phyloP scores from a whole-genome alignment of 2,797 vertebrate genomes.

The Spea hammondii region DNA sequence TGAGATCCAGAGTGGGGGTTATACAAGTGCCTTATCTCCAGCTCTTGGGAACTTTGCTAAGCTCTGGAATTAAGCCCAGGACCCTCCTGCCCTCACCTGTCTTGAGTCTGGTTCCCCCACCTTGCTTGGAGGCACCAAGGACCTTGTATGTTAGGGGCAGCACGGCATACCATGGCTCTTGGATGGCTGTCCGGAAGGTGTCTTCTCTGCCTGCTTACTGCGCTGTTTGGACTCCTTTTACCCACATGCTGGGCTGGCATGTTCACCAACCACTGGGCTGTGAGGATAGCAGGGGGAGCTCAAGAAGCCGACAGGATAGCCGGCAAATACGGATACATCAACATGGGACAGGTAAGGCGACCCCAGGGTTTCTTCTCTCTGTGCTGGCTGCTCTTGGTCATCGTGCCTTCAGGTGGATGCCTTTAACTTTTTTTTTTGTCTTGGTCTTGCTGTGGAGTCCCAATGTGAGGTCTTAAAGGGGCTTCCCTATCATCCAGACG shows the following conservation, averaged over 20 bases:
- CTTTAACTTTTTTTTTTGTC: slow-evolving; percentile 23
- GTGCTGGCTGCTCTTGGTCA: background rate
- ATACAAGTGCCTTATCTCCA: slow-evolving; percentile 31
- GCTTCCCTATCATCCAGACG: background rate
- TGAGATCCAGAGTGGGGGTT: slow-evolving; percentile 12
- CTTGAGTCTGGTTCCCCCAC: background rate
- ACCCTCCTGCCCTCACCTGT: slow-evolving; percentile 20
- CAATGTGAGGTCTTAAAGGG: background rate
- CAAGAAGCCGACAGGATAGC: slow-evolving; percentile 88
- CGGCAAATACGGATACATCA: slow-evolving; percentile 93
- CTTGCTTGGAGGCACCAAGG: slow-evolving; percentile 37
- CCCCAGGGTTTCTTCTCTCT: background rate
- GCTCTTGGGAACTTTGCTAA: slow-evolving; percentile 34
- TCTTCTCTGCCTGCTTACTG: slow-evolving; percentile 79
- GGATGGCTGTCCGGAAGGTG: slow-evolving; percentile 67
- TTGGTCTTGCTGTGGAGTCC: background rate
- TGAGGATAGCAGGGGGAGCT: slow-evolving; percentile 86
- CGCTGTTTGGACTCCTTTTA: slow-evolving; percentile 80
- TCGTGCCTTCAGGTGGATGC: background rate
- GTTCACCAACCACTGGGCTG: slow-evolving; percentile 99
- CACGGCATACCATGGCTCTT: slow-evolving; percentile 80
- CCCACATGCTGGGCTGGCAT: slow-evolving; percentile 85
- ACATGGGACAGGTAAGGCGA: slow-evolving; percentile 90
- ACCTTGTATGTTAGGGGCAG: slow-evolving; percentile 56
- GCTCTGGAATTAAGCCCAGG: background rate